phyloP scores from a whole-genome alignment of 2,113 vertebrate genomes.

The Crotalus horridus region DNA sequence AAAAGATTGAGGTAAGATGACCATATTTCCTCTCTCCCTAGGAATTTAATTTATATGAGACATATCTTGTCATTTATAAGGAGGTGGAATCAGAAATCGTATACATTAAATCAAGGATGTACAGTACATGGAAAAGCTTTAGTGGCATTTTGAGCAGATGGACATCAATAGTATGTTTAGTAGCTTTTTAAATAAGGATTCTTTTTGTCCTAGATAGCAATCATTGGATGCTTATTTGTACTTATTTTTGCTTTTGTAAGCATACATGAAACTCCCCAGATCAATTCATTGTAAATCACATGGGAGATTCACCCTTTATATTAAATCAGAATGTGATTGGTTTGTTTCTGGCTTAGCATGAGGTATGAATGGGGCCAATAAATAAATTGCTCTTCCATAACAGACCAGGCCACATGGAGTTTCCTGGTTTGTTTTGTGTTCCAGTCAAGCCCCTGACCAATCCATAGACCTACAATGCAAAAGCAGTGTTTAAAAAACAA shows the following conservation, averaged over 20 bases:
- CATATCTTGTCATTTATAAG: background rate
- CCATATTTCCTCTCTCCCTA: background rate
- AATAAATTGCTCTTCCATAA: background rate
- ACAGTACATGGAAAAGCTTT: background rate
- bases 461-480: background rate
- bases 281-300: background rate
- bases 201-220: background rate
- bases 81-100: background rate
- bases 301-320: background rate
- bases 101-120: background rate
- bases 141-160: background rate
- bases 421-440: background rate
- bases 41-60: background rate
- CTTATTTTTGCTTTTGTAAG: background rate
- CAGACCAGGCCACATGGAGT: background rate
- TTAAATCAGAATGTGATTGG: background rate
- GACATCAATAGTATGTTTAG: background rate
- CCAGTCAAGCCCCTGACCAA: background rate
- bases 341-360: background rate
- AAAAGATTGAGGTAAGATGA: constrained; percentile 90
- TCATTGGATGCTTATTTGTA: background rate
- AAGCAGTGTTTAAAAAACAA: background rate
- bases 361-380: background rate
- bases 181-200: background rate
- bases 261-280: background rate